Conservation (phyloP, 2,888 invertebrate species). For the Megastigmus dorsalis region DNA sequence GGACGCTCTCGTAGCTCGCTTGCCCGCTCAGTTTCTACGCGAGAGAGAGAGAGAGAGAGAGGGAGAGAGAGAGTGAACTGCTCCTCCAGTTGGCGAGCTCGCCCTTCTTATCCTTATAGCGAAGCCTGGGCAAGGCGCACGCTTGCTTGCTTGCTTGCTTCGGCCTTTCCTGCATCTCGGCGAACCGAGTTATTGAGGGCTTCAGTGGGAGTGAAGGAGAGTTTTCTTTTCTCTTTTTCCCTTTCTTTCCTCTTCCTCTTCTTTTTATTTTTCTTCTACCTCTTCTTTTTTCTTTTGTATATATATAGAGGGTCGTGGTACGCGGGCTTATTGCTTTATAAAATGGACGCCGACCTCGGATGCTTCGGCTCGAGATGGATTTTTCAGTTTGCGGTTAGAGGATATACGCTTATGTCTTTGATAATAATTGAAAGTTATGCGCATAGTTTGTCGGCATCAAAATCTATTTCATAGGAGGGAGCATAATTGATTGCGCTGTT, state of each 20-base stretch:
- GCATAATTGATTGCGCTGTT: too few relatives aligned
- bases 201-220: conserved; percentile 6
- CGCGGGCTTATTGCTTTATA: not conserved
- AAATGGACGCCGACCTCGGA: too few relatives aligned
- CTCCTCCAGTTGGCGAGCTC: not conserved
- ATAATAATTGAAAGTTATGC: too few relatives aligned
- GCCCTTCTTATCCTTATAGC: conserved; percentile 24
- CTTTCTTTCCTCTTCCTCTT: too few relatives aligned
- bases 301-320: too few relatives aligned
- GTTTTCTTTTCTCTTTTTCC: not conserved
- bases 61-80: not conserved
- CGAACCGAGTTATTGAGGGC: conserved; percentile 63
- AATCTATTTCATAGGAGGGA: too few relatives aligned
- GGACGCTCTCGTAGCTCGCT: conserved; percentile 50
- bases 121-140: conserved; percentile 16
- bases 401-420: too few relatives aligned
- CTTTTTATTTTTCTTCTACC: not conserved
- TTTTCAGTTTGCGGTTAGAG: too few relatives aligned
- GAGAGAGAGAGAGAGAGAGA: too few relatives aligned
- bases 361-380: too few relatives aligned
- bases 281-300: too few relatives aligned
- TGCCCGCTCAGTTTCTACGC: conserved; percentile 31
- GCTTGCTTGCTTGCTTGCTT: not conserved
- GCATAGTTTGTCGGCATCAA: too few relatives aligned
- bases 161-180: conserved; percentile 46